phyloP scores from a whole-genome alignment of 2,113 vertebrate genomes.

The Ochotona princeps region DNA sequence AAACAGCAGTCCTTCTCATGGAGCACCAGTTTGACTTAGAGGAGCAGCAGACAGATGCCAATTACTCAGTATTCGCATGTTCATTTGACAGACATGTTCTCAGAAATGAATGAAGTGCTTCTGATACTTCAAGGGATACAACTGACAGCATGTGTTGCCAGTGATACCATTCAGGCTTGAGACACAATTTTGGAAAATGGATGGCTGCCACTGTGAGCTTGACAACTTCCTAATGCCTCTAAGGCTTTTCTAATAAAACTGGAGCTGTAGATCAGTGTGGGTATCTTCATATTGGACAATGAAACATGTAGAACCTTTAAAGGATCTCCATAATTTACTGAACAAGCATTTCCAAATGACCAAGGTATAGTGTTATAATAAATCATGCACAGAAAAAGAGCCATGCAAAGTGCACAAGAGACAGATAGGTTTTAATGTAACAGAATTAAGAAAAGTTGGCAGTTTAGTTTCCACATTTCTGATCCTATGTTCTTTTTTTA shows the following conservation, averaged over 20 bases:
- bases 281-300: not conserved
- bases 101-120: not conserved
- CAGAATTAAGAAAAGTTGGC: not conserved
- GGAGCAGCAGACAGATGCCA: not conserved
- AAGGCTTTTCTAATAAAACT: not conserved
- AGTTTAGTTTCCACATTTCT: not conserved
- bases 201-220: not conserved
- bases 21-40: not conserved
- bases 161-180: constrained; percentile 4
- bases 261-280: not conserved
- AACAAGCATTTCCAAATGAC: not conserved
- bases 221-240: not conserved
- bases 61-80: not conserved
- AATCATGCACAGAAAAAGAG: not conserved
- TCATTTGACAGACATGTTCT: constrained; percentile 23
- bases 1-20: not conserved
- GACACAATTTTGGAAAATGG: constrained; percentile 37
- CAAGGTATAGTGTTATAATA: not conserved
- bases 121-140: constrained; percentile 25
- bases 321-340: not conserved
- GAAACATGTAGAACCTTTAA: not conserved
- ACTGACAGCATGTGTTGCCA: constrained; percentile 37
- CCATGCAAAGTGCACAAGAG: not conserved
- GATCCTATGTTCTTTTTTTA: not conserved
- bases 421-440: not conserved